A percentile compares a stretch with the other conserved stretches of the same genome.
Conservation (phyloP, 1,140 invertebrate species). For the Drosophila dunni region DNA sequence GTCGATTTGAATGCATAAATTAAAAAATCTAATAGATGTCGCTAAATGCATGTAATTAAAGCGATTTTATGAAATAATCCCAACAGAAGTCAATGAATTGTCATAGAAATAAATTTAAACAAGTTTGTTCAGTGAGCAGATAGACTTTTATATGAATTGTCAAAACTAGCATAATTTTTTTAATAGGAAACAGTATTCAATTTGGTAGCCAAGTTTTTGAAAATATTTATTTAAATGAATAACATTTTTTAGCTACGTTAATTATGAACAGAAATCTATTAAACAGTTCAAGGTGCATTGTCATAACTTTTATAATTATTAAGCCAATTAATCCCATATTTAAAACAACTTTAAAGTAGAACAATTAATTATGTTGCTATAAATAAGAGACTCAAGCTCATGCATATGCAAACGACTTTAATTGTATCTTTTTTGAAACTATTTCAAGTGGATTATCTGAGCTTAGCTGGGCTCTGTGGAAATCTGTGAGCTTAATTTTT, state of each 20-base stretch:
- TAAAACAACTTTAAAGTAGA: slow-evolving; percentile 12
- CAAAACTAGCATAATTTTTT: too few species aligned
- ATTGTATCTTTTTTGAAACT: neutral
- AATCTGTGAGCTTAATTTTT: slow-evolving; percentile 20
- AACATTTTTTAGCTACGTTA: neutral
- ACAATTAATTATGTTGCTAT: slow-evolving; percentile 11
- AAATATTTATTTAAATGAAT: neutral
- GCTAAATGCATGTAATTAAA: slow-evolving; percentile 50
- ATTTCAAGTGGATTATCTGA: slow-evolving; percentile 33
- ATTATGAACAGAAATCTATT: neutral
- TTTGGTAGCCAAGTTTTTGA: too few species aligned
- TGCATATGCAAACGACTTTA: neutral
- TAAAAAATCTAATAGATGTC: slow-evolving; percentile 49
- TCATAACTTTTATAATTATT: neutral
- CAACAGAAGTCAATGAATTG: slow-evolving; percentile 25
- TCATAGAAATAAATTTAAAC: neutral
- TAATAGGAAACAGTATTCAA: too few species aligned
- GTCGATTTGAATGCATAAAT: slow-evolving; percentile 49
- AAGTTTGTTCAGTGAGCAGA: neutral
- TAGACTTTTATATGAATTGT: too few species aligned
- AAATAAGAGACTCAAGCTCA: slow-evolving; percentile 6
- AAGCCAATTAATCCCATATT: neutral
- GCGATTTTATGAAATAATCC: slow-evolving; percentile 12
- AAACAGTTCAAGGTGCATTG: neutral
- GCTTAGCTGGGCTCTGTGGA: slow-evolving; percentile 19